Percentiles rank a stretch among this genome's conserved stretches.
phyloP scores from a whole-genome alignment of 2,888 invertebrate species.

The Strigamia maritima region DNA sequence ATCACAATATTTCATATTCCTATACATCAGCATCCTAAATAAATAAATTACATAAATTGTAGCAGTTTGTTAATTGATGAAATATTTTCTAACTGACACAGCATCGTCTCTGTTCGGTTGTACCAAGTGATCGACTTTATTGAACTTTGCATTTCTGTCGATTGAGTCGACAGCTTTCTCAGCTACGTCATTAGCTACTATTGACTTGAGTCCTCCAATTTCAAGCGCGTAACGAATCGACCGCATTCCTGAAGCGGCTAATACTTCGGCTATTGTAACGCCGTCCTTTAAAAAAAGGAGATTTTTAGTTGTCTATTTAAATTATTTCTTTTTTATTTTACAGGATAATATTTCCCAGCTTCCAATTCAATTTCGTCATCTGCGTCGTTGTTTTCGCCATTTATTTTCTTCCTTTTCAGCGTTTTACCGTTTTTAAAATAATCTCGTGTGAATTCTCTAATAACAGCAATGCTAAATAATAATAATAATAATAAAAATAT shows the following conservation, averaged over 20 bases:
- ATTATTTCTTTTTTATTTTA: not conserved
- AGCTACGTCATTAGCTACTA: constrained; percentile 90
- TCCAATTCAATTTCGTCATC: constrained; percentile 1
- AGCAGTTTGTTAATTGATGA: not conserved
- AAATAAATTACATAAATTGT: not conserved
- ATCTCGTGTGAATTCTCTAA: constrained; percentile 39
- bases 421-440: constrained; percentile 38
- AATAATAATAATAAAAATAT: not conserved
- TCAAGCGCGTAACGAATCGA: constrained; percentile 96
- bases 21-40: constrained; percentile 76
- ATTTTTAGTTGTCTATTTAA: not conserved
- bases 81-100: constrained; percentile 60
- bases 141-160: constrained; percentile 70
- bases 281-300: constrained; percentile 49
- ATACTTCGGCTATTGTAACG: constrained; percentile 78
- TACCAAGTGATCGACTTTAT: constrained; percentile 71
- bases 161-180: constrained; percentile 81
- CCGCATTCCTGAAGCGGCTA: constrained; percentile 91
- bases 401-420: not conserved
- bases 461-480: constrained; percentile 43
- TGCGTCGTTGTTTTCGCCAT: not conserved
- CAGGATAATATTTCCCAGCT: not conserved
- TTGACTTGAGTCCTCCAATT: constrained; percentile 71
- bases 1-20: constrained; percentile 63
- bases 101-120: constrained; percentile 80